Percentiles rank a stretch among this genome's conserved stretches.
phyloP scores from a whole-genome alignment of 2,888 invertebrate genomes.

The Chouioia cunea region DNA sequence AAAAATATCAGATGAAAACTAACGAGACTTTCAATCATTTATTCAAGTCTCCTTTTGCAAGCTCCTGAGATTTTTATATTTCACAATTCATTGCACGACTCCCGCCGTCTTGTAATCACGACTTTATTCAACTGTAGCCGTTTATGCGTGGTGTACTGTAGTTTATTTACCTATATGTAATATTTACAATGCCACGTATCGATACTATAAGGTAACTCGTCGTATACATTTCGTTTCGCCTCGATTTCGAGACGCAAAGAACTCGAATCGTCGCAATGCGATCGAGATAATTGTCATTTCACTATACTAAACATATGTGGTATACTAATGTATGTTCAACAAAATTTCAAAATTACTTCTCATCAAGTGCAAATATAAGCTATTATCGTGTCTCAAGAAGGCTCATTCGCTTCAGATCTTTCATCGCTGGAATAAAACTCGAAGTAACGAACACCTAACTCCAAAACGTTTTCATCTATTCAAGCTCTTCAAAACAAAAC shows the following conservation, averaged over 20 bases:
- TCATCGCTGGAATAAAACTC: too few species aligned
- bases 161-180: conserved; percentile 55
- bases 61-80: not conserved
- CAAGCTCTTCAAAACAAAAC: not conserved
- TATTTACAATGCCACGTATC: conserved; percentile 61
- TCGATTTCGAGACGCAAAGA: conserved; percentile 30
- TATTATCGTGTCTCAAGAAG: conserved; percentile 25
- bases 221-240: conserved; percentile 61
- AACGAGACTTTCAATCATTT: too few species aligned
- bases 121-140: conserved; percentile 35
- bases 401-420: not conserved
- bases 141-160: conserved; percentile 44
- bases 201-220: conserved; percentile 61
- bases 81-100: conserved; percentile 39
- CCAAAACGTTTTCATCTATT: not conserved
- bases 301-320: conserved; percentile 21
- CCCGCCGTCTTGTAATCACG: conserved; percentile 35
- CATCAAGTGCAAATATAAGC: conserved; percentile 18
- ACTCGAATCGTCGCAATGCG: conserved; percentile 35
- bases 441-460: too few species aligned
- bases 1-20: too few species aligned
- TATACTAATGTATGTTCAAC: conserved; percentile 13
- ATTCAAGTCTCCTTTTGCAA: not conserved
- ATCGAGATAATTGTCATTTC: conserved; percentile 27
- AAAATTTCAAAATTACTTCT: conserved; percentile 10